Evolutionary conservation across 2,888 invertebrate species (phyloP).

Genomic region (Lasiommata megera): DNA sequence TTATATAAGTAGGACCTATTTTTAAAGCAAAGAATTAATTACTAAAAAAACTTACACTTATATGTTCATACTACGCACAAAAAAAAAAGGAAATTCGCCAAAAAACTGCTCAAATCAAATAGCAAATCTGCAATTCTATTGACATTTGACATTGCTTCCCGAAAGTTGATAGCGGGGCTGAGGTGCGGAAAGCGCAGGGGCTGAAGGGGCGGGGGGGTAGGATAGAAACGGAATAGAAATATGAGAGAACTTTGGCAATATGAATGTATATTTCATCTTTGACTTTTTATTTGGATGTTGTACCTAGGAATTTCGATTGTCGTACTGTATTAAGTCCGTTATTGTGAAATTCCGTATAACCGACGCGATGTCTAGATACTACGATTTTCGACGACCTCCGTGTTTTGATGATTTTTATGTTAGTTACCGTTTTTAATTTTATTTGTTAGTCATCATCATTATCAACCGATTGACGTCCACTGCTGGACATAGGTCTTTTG

Average conservation of each 20-base stretch:
- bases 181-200: neutral
- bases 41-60: too few species aligned
- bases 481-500: too few species aligned
- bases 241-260: constrained; percentile 41
- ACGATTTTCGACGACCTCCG: too few species aligned
- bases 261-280: constrained; percentile 37
- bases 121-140: constrained; percentile 13
- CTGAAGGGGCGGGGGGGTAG: neutral
- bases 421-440: too few species aligned
- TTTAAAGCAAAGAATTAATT: too few species aligned
- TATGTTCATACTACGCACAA: too few species aligned
- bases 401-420: too few species aligned
- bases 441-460: too few species aligned
- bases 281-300: constrained; percentile 35
- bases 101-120: neutral
- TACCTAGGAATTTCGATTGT: constrained; percentile 35
- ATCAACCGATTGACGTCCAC: too few species aligned
- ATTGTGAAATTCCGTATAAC: constrained; percentile 6
- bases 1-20: too few species aligned
- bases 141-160: constrained; percentile 22
- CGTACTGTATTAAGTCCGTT: constrained; percentile 30
- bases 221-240: constrained; percentile 29
- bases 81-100: neutral
- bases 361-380: too few species aligned
- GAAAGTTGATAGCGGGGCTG: constrained; percentile 1